Conservation (phyloP, 2,888 invertebrate genomes). For the Alitta virens region DNA sequence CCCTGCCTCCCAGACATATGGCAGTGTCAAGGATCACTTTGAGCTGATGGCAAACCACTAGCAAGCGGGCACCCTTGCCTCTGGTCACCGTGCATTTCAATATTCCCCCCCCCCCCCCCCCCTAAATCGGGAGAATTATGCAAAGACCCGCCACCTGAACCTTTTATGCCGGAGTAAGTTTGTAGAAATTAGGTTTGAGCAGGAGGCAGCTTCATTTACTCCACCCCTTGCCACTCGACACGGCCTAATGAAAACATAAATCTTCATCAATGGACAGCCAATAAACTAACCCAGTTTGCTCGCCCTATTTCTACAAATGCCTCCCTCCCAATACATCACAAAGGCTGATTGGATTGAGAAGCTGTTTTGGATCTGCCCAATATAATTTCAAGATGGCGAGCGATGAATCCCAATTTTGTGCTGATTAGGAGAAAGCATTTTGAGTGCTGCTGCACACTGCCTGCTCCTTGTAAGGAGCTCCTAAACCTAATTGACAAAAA, state of each 20-base stretch:
- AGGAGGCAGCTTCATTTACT: background rate
- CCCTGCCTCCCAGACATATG: too few species aligned
- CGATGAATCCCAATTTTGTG: slow-evolving; percentile 16
- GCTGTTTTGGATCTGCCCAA: slow-evolving; percentile 15
- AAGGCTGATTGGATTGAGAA: slow-evolving; percentile 12
- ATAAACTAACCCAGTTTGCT: slow-evolving; percentile 16
- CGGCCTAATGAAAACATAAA: slow-evolving; percentile 14
- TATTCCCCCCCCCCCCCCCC: too few species aligned
- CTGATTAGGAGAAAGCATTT: slow-evolving; percentile 16
- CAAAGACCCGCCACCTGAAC: background rate
- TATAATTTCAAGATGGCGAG: slow-evolving; percentile 8
- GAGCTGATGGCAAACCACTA: too few species aligned
- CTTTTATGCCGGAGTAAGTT: slow-evolving; percentile 9
- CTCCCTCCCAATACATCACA: slow-evolving; percentile 15
- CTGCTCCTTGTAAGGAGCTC: background rate
- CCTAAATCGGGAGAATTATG: too few species aligned
- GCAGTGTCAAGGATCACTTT: too few species aligned
- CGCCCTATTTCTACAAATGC: slow-evolving; percentile 15
- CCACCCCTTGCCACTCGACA: background rate
- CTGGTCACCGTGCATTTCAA: too few species aligned
- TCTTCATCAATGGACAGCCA: slow-evolving; percentile 15
- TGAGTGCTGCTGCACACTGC: background rate
- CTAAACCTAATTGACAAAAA: slow-evolving; percentile 18
- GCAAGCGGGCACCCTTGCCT: too few species aligned
- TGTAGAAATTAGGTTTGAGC: slow-evolving; percentile 12